These are phyloP conservation scores for Drosophila monieri DNA, from an alignment of 2,888 invertebrate species.

Conservation along the genomic window DNA sequence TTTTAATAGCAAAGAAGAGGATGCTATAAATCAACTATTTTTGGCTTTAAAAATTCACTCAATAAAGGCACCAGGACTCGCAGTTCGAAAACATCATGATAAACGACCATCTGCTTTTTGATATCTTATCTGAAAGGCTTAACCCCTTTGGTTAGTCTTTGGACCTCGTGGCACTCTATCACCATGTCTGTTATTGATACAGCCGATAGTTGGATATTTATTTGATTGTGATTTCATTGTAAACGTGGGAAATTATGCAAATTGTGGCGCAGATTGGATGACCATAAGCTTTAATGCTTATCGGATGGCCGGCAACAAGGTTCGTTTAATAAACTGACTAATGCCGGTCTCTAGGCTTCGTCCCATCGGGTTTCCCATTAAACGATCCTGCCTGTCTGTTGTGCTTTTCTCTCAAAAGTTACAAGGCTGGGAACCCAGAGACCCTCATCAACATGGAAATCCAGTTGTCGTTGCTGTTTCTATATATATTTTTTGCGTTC, in stretches of 20 bases:
- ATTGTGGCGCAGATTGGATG: slow-evolving; percentile 72
- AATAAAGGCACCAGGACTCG: not conserved
- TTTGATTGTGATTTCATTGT: slow-evolving; percentile 55
- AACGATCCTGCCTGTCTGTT: slow-evolving; percentile 15
- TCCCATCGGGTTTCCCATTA: too few species aligned
- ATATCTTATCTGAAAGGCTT: slow-evolving; percentile 31
- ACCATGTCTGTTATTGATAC: slow-evolving; percentile 47
- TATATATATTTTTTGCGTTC: slow-evolving; percentile 6
- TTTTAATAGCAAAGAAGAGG: not conserved
- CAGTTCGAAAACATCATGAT: slow-evolving; percentile 5
- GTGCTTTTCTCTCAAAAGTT: slow-evolving; percentile 6
- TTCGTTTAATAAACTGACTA: slow-evolving; percentile 38
- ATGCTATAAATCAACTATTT: not conserved
- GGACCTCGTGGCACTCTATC: slow-evolving; percentile 28
- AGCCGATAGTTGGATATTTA: slow-evolving; percentile 42
- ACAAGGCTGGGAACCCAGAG: slow-evolving; percentile 7
- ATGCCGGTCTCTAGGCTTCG: slow-evolving; percentile 6
- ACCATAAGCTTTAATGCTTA: slow-evolving; percentile 62
- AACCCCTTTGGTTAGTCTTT: slow-evolving; percentile 22
- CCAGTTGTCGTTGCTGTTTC: slow-evolving; percentile 40
- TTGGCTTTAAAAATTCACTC: not conserved
- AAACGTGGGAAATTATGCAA: slow-evolving; percentile 76
- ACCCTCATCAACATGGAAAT: slow-evolving; percentile 68
- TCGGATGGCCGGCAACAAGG: slow-evolving; percentile 35
- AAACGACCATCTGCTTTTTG: slow-evolving; percentile 6